A percentile compares a stretch with the other conserved stretches of the same genome.
These are phyloP conservation scores for Mimachlamys varia DNA, from an alignment of 2,888 invertebrate genomes.

Conservation along the genomic window DNA sequence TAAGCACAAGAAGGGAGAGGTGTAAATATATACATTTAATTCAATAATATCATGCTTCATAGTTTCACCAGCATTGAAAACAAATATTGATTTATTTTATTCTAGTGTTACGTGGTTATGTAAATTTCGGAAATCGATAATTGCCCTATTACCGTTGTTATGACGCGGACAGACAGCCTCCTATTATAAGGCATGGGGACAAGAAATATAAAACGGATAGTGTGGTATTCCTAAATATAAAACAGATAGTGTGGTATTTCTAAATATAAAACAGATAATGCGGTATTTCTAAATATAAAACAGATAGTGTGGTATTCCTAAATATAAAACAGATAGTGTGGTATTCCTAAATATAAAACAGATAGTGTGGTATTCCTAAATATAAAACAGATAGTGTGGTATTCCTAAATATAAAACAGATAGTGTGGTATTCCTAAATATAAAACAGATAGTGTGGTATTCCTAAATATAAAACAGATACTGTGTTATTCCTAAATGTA, in stretches of 20 bases:
- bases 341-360: background rate
- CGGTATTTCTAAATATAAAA: background rate
- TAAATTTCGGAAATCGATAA: background rate
- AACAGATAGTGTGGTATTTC: no score
- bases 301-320: no score
- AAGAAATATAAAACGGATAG: background rate
- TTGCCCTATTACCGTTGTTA: background rate
- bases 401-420: background rate
- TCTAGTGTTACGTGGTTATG: background rate
- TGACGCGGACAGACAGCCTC: background rate
- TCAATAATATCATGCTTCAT: background rate
- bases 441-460: background rate
- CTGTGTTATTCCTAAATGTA: background rate
- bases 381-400: background rate
- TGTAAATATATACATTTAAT: no score
- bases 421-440: background rate
- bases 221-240: background rate
- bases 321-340: no score
- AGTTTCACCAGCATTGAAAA: background rate
- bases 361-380: background rate
- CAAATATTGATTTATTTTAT: background rate
- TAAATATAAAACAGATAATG: background rate
- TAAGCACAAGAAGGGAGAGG: no score
- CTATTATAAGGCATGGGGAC: background rate
- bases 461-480: background rate